Conservation (phyloP, 2,888 invertebrate species). For the Calameuta pallipes region DNA sequence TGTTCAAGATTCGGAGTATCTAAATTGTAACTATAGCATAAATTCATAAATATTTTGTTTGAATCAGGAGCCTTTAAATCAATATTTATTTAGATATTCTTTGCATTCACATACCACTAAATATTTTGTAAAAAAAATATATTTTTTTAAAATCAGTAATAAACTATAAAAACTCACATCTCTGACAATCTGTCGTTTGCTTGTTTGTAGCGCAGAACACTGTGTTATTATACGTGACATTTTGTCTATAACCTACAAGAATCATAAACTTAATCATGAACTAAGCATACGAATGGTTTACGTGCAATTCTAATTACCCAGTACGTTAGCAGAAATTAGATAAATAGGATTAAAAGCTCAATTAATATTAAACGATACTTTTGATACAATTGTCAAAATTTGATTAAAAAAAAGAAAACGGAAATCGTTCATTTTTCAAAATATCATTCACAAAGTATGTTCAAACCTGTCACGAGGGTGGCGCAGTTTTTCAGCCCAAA, state of each 20-base stretch:
- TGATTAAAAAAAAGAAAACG: not conserved
- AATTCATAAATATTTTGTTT: not conserved
- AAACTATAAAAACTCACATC: not conserved
- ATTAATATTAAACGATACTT: not conserved
- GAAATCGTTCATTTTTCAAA: not conserved
- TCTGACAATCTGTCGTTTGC: not conserved
- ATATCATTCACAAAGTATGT: conserved; percentile 1
- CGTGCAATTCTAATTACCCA: not conserved
- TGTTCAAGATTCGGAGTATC: not conserved
- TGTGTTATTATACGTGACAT: conserved; percentile 21
- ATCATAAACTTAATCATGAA: not conserved
- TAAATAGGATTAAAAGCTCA: not conserved
- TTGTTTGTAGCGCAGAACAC: not conserved
- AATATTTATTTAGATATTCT: conserved; percentile 8
- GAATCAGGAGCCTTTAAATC: not conserved
- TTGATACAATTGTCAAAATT: not conserved
- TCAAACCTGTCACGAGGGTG: conserved; percentile 39
- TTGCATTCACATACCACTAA: conserved; percentile 7
- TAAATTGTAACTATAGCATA: not conserved
- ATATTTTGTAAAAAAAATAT: conserved; percentile 11
- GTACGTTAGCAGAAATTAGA: not conserved
- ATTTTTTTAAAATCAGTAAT: not conserved
- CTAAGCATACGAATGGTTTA: not conserved
- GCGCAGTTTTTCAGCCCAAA: conserved; percentile 35
- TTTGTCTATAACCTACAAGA: conserved; percentile 2